Evolutionary conservation across 1,140 invertebrate species (phyloP), one percentile per base, ranked within the genome.

Genomic region (Drosophila nigrodunni): DNA sequence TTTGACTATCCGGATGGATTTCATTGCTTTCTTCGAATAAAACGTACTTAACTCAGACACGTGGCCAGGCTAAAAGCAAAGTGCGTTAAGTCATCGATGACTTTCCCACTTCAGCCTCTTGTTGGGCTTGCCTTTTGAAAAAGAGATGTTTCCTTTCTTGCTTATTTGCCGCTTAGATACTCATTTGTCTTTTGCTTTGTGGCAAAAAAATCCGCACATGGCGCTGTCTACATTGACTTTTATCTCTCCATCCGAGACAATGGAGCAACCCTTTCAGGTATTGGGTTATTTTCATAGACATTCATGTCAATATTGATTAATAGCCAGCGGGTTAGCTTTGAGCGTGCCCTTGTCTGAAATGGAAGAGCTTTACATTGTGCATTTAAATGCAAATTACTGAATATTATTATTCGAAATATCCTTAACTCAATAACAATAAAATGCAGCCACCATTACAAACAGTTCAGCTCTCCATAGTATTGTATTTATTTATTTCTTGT

Each of bases 81-180:
- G 37, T 65, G 60, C 35, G 52, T 35, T 41, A 41, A 64, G 59
- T 46, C 54, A 55, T 67, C 49, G 58, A 82, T 87, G 82, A 73
- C 68, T 82, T 44, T 46, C 61, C 60, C 10, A 39, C 49, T 82
- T 82, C 74, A 55, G 39, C 21, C 47, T 44, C 66, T 46, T 43
- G 11, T 55, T 34, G 30, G 11, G 67, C 47, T 59, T 30, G 15
- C 46, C 62, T 44, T 55, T 70, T 34, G 13, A 58, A 70, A 78
- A 77, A 87, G 83, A 82, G 82, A 80, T 87, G 69, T 50, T 73
- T 37, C 74, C 50, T 80, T 82, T 83, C 82, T 77, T 87, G 79
- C 72, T 73, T 77, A 87, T 88, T 88, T 88, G 52, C 37, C 59
- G 73, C 76, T 87, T 80, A 82, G 80, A 62, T 54, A 43, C 73